A percentile compares a stretch with the other conserved stretches of the same genome.
These are phyloP conservation scores for Cyclophora punctaria DNA, from an alignment of 2,888 invertebrate genomes.

Conservation along the genomic window DNA sequence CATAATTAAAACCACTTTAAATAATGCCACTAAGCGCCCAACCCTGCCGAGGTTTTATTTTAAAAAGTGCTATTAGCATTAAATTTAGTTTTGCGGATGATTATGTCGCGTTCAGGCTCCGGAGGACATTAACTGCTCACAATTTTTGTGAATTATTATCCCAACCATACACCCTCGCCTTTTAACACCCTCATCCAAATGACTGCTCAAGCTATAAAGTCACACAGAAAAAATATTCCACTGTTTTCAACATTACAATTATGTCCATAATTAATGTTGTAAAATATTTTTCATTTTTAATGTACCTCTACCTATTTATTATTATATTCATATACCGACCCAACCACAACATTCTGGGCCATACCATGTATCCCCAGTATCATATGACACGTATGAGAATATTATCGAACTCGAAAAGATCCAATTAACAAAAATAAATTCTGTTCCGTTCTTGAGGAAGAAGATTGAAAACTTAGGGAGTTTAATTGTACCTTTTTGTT, in stretches of 20 bases:
- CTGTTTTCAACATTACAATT: constrained; percentile 1
- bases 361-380: too few relatives aligned
- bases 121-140: constrained; percentile 63
- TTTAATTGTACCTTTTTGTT: constrained; percentile 26
- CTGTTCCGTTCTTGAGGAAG: constrained; percentile 2
- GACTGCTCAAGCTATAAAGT: constrained; percentile 43
- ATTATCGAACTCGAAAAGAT: too few relatives aligned
- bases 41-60: constrained; percentile 66
- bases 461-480: constrained; percentile 1
- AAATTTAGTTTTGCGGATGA: constrained; percentile 73
- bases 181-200: constrained; percentile 61
- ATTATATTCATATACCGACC: too few relatives aligned
- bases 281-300: too few relatives aligned
- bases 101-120: constrained; percentile 67
- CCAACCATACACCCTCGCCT: constrained; percentile 53
- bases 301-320: too few relatives aligned
- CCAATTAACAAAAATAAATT: constrained; percentile 4
- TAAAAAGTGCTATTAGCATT: constrained; percentile 73
- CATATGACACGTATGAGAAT: too few relatives aligned
- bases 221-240: constrained; percentile 29
- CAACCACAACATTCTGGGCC: too few relatives aligned
- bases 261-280: too few relatives aligned
- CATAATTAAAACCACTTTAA: constrained; percentile 76
- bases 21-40: constrained; percentile 69
- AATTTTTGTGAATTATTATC: constrained; percentile 72